These are phyloP conservation scores for Ptychoptera contaminata DNA, from an alignment of 2,888 invertebrate genomes.

Conservation along the genomic window DNA sequence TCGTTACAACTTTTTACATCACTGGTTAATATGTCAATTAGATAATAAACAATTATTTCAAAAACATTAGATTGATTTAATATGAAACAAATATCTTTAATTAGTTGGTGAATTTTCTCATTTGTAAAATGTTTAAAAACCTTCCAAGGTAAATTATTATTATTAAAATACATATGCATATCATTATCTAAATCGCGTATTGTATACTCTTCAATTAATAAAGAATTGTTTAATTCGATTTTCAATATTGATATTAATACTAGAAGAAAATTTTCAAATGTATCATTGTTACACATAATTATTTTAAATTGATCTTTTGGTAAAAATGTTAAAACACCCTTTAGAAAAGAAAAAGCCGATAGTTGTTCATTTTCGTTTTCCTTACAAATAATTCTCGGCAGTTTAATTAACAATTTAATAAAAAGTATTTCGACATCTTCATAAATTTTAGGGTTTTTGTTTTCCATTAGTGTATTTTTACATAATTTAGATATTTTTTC, in stretches of 20 bases:
- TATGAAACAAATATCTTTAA: constrained; percentile 38
- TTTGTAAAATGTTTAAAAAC: constrained; percentile 42
- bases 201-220: constrained; percentile 36
- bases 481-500: constrained; percentile 34
- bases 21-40: constrained; percentile 41
- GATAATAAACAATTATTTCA: constrained; percentile 41
- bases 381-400: constrained; percentile 50
- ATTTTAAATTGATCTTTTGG: constrained; percentile 37
- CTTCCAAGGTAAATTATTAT: constrained; percentile 42
- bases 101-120: constrained; percentile 28
- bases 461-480: constrained; percentile 1
- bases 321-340: constrained; percentile 48
- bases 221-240: constrained; percentile 32
- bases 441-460: constrained; percentile 16
- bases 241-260: constrained; percentile 38
- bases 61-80: constrained; percentile 39
- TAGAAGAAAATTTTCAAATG: constrained; percentile 39
- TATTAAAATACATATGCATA: constrained; percentile 21
- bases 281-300: constrained; percentile 36
- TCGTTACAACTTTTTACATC: constrained; percentile 40
- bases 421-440: constrained; percentile 40
- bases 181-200: constrained; percentile 24
- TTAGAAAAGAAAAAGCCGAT: constrained; percentile 43
- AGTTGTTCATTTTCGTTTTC: constrained; percentile 48
- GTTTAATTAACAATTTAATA: constrained; percentile 38